Evolutionary conservation across 30 jellyfish, hydroid and myxozoan genomes (phyloP), one percentile per base, ranked within the genome.

Genomic region (Pelagia noctiluca): DNA sequence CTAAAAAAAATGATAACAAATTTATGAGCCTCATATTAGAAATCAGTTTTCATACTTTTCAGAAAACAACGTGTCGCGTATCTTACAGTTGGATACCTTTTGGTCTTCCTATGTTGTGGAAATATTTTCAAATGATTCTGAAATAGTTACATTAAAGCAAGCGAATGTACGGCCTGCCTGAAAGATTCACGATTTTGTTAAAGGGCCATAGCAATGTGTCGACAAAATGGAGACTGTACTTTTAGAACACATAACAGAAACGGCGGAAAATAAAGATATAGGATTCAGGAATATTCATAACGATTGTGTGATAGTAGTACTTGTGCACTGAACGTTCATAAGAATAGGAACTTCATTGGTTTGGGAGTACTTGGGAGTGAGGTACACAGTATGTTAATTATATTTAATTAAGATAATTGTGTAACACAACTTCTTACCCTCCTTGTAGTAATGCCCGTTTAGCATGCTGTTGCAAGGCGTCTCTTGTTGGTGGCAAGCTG

Each of bases 401-500:
- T 13, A 30, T 0, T 0, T 35, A 64, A 64, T 19, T 64, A 31
- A 26, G 24, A 25, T 69, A 25, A 69, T 69, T 0, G 4, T 3
- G 35, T 34, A 25, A 69, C 18, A 18, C 66, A 34, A 26, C 18
- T 48, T 21, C 78, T 76, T 32, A 76, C 88, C 78, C 88, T 33
- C 78, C 88, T 76, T 76, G 88, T 11, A 16, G 28, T 37, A 62
- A 53, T 12, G 88, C 78, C 22, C 88, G 36, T 49, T 54, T 76
- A 7, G 77, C 47, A 62, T 76, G 88, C 46, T 76, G 88, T 24
- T 21, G 32, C 35, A 76, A 21, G 13, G 88, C 88, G 35, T 33
- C 88, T 54, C 57, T 53, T n/a, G 88, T 76, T 54, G 88, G 88
- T 2, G 67, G 88, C 28, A 76, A 36, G 67, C 75, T 63, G 7